Evolutionary conservation across 1,140 invertebrate genomes (phyloP).

Genomic region (Amphibalanus amphitrite): DNA sequence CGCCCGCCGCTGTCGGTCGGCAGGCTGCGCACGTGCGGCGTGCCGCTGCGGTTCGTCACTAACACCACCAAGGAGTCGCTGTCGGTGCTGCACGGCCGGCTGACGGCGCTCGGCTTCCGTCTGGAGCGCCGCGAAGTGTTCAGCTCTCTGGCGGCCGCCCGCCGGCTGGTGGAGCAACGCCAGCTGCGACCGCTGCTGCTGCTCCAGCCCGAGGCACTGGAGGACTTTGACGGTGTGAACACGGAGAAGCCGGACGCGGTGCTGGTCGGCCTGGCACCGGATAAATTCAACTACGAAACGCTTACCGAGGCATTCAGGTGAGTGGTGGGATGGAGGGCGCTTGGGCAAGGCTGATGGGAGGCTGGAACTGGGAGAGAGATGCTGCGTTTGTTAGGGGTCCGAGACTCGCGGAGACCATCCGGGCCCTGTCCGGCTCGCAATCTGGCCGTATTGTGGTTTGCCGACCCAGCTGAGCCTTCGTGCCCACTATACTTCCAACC

Average conservation of each 20-base stretch:
- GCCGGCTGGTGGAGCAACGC: conserved; percentile 34
- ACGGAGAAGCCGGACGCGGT: conserved; percentile 43
- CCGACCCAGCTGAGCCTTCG: too few relatives aligned
- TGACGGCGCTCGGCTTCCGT: conserved; percentile 49
- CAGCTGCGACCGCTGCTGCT: conserved; percentile 49
- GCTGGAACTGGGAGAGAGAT: too few relatives aligned
- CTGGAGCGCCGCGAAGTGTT: conserved; percentile 52
- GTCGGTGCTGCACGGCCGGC: conserved; percentile 38
- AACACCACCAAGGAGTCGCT: conserved; percentile 68
- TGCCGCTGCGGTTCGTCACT: conserved; percentile 52
- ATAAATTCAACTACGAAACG: conserved; percentile 52
- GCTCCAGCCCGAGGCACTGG: conserved; percentile 48
- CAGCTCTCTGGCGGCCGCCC: conserved; percentile 56
- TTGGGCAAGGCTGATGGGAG: too few relatives aligned
- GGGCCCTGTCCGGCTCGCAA: too few relatives aligned
- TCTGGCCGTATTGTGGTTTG: too few relatives aligned
- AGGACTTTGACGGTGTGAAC: conserved; percentile 52
- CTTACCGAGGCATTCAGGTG: conserved; percentile 63
- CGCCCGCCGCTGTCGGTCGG: too few relatives aligned
- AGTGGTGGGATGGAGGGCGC: conserved; percentile 3
- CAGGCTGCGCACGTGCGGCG: conserved; percentile 39
- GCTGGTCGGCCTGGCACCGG: conserved; percentile 61
- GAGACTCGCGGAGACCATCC: too few relatives aligned
- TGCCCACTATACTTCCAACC: too few relatives aligned
- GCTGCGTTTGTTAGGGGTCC: too few relatives aligned